Evolutionary conservation across 2,113 vertebrate species (phyloP).

Genomic region (Centrocercus urophasianus): DNA sequence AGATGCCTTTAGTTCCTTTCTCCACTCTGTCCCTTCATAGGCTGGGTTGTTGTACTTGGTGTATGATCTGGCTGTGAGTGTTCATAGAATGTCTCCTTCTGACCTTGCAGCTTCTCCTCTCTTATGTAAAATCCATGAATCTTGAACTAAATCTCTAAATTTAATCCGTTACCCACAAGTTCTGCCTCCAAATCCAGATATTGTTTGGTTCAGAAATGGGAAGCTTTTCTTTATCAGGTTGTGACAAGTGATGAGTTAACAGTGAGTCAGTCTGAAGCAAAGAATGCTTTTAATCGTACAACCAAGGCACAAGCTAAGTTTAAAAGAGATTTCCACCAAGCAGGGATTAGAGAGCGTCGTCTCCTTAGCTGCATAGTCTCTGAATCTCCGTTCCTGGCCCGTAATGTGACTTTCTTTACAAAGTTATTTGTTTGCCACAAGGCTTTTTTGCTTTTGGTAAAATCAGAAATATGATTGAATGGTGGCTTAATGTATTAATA

Average conservation of each 20-base stretch:
- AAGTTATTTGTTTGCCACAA: not conserved
- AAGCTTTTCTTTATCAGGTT: not conserved
- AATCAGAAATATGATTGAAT: not conserved
- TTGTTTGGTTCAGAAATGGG: not conserved
- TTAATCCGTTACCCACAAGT: not conserved
- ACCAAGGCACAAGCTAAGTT: not conserved
- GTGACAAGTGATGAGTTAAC: not conserved
- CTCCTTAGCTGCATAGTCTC: not conserved
- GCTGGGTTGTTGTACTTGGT: not conserved
- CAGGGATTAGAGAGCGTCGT: not conserved
- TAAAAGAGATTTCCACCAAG: not conserved
- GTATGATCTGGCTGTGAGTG: not conserved
- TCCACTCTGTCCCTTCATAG: not conserved
- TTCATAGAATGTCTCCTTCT: not conserved
- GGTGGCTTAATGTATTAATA: not conserved
- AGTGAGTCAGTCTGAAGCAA: not conserved
- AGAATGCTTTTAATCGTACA: not conserved
- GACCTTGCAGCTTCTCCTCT: not conserved
- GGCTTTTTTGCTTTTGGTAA: not conserved
- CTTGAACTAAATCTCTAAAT: not conserved
- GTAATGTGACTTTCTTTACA: fast-evolving
- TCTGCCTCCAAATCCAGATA: not conserved
- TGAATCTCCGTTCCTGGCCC: not conserved
- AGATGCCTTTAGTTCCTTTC: not conserved
- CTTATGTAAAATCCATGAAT: not conserved